Evolutionary conservation across 2,797 vertebrate genomes (phyloP).

Genomic region (Pteropus rufus): DNA sequence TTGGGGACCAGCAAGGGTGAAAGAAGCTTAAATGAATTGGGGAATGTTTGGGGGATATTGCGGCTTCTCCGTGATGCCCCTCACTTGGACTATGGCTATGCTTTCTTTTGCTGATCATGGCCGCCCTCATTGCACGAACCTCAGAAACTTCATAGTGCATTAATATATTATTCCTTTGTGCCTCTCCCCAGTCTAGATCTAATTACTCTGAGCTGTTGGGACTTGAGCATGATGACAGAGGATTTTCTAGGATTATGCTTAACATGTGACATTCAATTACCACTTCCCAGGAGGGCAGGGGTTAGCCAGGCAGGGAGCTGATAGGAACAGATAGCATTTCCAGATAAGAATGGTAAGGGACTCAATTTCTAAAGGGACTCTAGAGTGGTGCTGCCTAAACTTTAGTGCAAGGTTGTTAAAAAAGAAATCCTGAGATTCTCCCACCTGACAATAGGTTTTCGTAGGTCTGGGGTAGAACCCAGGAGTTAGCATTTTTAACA

Average conservation of each 20-base stretch:
- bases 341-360: neutral
- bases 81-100: neutral
- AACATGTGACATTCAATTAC: constrained; percentile 51
- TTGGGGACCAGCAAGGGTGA: neutral
- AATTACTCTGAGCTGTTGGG: constrained; percentile 34
- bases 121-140: neutral
- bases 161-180: neutral
- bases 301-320: neutral
- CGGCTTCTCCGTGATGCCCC: neutral
- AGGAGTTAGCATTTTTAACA: neutral
- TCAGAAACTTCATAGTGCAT: neutral
- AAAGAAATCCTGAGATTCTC: neutral
- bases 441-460: neutral
- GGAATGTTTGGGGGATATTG: neutral
- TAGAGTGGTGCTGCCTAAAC: neutral
- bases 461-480: neutral
- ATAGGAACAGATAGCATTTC: neutral
- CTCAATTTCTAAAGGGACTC: neutral
- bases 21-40: neutral
- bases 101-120: neutral
- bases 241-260: constrained; percentile 56
- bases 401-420: neutral
- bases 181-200: neutral
- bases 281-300: neutral
- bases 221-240: constrained; percentile 31